phyloP scores from a whole-genome alignment of 2,888 invertebrate genomes.

The Rotaria magnacalcarata region DNA sequence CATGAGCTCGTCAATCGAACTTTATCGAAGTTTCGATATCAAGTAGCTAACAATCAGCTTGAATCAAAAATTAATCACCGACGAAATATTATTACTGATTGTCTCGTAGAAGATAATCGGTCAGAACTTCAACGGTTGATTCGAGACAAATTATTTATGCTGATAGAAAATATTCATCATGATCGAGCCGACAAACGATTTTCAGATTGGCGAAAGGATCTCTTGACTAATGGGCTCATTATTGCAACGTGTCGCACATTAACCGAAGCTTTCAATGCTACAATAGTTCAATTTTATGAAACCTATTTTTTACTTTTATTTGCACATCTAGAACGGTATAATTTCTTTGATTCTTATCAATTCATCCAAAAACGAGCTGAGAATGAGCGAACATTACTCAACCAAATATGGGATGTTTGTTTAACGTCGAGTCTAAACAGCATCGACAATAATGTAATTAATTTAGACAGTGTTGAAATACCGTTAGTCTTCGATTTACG shows the following conservation, averaged over 20 bases:
- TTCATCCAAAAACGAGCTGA: neutral
- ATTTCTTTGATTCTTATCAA: conserved; percentile 8
- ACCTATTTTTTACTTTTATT: neutral
- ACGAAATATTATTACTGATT: neutral
- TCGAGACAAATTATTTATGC: too few relatives aligned
- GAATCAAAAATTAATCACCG: neutral
- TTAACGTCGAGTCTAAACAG: too few relatives aligned
- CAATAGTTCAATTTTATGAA: conserved; percentile 9
- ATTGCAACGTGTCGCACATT: neutral
- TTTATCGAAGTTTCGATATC: neutral
- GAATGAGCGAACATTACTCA: too few relatives aligned
- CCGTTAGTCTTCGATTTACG: neutral
- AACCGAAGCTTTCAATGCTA: neutral
- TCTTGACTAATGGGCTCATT: too few relatives aligned
- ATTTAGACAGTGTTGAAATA: neutral
- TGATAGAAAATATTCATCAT: too few relatives aligned
- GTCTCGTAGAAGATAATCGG: too few relatives aligned
- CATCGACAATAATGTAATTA: too few relatives aligned
- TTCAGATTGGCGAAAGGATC: too few relatives aligned
- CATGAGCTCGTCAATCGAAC: neutral
- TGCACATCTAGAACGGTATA: conserved; percentile 8
- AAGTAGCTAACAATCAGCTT: neutral
- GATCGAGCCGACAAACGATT: too few relatives aligned
- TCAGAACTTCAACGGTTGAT: too few relatives aligned
- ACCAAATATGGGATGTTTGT: too few relatives aligned